These are phyloP conservation scores for Cotesia typhae DNA, from an alignment of 1,140 invertebrate genomes.

Conservation along the genomic window DNA sequence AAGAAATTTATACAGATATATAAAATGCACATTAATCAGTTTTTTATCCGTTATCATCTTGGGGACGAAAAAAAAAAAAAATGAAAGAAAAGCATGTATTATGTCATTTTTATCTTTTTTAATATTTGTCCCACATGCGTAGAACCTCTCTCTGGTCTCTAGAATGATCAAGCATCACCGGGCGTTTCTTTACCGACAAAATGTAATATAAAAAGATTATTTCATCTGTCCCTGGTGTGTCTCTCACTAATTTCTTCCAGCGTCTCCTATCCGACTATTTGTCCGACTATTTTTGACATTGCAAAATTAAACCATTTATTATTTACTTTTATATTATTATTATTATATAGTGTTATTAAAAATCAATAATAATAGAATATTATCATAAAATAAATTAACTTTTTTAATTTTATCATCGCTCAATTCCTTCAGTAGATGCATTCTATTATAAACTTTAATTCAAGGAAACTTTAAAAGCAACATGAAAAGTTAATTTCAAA, in stretches of 20 bases:
- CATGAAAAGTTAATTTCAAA: constrained; percentile 26
- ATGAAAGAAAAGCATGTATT: no score
- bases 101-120: no score
- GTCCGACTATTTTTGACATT: background rate
- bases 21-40: constrained; percentile 1
- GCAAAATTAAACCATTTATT: background rate
- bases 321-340: background rate
- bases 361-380: no score
- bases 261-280: background rate
- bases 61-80: no score
- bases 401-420: constrained; percentile 9
- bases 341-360: background rate
- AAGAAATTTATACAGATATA: background rate
- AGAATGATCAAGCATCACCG: no score
- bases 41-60: no score
- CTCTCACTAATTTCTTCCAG: constrained; percentile 10
- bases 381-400: background rate
- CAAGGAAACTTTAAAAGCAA: constrained; percentile 20
- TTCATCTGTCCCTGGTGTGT: constrained; percentile 15
- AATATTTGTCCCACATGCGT: no score
- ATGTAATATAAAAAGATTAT: constrained; percentile 1
- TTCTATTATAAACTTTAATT: constrained; percentile 4
- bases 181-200: no score
- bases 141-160: no score
- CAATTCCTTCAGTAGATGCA: constrained; percentile 2